Evolutionary conservation across 1,140 invertebrate genomes (phyloP), one percentile per base, ranked within the genome.

Genomic region (Bombus turneri): DNA sequence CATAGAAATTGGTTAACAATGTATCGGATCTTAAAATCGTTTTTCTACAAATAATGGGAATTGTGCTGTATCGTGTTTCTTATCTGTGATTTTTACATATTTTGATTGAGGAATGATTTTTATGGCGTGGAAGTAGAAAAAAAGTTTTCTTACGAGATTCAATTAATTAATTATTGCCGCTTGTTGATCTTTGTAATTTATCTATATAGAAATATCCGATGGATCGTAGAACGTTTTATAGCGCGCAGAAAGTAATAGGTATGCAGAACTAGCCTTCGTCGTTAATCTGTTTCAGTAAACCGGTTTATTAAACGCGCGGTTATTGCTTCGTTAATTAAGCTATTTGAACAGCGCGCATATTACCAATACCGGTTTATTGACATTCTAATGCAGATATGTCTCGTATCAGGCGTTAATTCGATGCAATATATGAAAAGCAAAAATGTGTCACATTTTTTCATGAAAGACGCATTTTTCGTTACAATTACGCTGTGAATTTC

Each of bases 331-430:
- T 39, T 73, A 81, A 73, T 81, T 81, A 81, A 15, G 22, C 9
- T 37, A 22, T 62, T 81, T 43, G 39, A 73, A 25, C 53, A 28
- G n/a, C 15, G 34, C 62, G 69, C 53, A 43, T 81, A 62, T 81
- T 81, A 73, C 71, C 66, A 47, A 72, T 43, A 62, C 31, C 39
- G 53, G 37, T 41, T 28, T 41, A 81, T 81, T 81, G 71, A 64
- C 80, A 62, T 81, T 81, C 47, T 59, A 81, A 41, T n/a, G 47
- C 41, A 34, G 28, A 79, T 31, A 57, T 41, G 18, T 43, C 62
- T 43, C 39, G 59, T 66, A 28, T 37, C 43, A 28, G 6, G 43
- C 28, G 31, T n/a, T 15, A 79, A 68, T 34, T 15, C 57, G 34
- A n/a, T 47, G 34, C 15, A 47, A 47, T 41, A 31, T 12, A 31